Percentiles rank a stretch among this genome's conserved stretches.
Evolutionary conservation across 2,888 invertebrate genomes (phyloP).

Genomic region (Ferdinandea cuprea): DNA sequence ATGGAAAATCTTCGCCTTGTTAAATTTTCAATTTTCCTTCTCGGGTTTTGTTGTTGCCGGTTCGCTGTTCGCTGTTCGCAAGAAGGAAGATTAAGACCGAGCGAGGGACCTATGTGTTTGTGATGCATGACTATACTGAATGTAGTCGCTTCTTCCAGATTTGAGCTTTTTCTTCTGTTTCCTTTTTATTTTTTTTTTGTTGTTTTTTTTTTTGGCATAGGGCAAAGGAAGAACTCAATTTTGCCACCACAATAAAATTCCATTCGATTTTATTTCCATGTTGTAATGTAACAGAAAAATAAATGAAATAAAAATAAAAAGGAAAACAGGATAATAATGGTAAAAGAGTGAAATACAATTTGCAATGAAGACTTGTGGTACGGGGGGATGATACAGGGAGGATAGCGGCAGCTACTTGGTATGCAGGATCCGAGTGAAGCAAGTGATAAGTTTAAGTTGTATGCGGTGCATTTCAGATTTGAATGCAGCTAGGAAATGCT

Average conservation of each 20-base stretch:
- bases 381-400: too few relatives aligned
- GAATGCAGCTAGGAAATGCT: constrained; percentile 23
- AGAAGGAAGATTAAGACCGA: constrained; percentile 16
- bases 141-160: constrained; percentile 41
- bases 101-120: constrained; percentile 5
- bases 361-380: constrained; percentile 28
- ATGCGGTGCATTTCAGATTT: constrained; percentile 55
- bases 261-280: constrained; percentile 74
- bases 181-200: not conserved
- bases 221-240: constrained; percentile 65
- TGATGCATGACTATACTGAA: constrained; percentile 7
- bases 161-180: constrained; percentile 3
- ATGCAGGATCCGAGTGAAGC: constrained; percentile 38
- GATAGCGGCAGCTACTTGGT: constrained; percentile 22
- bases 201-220: not conserved
- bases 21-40: constrained; percentile 75
- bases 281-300: constrained; percentile 61
- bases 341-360: constrained; percentile 58
- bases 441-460: constrained; percentile 50
- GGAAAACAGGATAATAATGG: constrained; percentile 71
- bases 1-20: constrained; percentile 75
- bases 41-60: constrained; percentile 28
- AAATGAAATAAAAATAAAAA: constrained; percentile 24
- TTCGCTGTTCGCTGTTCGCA: too few relatives aligned
- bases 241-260: constrained; percentile 74